phyloP scores from a whole-genome alignment of 2,888 invertebrate species.

The Tetranychus truncatus region DNA sequence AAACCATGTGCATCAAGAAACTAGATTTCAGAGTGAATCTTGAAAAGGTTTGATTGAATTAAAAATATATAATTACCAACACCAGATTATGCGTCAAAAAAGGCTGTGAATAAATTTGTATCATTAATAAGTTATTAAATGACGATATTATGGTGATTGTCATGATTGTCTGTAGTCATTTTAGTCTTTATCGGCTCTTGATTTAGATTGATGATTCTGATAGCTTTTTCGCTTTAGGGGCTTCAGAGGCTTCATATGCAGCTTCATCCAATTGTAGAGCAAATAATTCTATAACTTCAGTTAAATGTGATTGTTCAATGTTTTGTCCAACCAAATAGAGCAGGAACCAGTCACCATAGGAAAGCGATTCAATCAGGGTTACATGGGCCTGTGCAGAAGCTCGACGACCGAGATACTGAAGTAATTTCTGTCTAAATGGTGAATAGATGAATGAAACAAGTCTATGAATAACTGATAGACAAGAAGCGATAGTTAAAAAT shows the following conservation, averaged over 20 bases:
- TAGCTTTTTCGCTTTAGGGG: not conserved
- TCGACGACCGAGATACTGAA: not conserved
- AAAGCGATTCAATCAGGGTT: not conserved
- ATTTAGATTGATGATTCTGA: not conserved
- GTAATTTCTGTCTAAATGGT: constrained; percentile 42
- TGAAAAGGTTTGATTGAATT: no score
- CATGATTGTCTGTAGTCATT: not conserved
- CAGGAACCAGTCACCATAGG: constrained; percentile 26
- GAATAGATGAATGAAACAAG: constrained; percentile 47
- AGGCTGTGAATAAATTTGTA: no score
- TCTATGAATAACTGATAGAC: constrained; percentile 60
- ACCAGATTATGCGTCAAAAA: no score
- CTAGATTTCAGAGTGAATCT: no score
- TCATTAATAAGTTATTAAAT: no score
- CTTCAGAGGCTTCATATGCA: not conserved
- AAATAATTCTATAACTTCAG: constrained; percentile 33
- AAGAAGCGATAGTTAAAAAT: constrained; percentile 49
- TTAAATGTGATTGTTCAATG: constrained; percentile 65
- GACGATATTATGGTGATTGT: no score
- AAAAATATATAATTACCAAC: no score
- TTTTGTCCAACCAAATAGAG: constrained; percentile 48
- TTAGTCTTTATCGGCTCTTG: not conserved
- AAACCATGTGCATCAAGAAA: no score
- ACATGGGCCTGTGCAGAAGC: not conserved
- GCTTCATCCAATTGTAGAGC: not conserved